A percentile compares a stretch with the other conserved stretches of the same genome.
These are phyloP conservation scores for Anas platyrhynchos DNA, from an alignment of 2,113 vertebrate genomes.

Conservation along the genomic window DNA sequence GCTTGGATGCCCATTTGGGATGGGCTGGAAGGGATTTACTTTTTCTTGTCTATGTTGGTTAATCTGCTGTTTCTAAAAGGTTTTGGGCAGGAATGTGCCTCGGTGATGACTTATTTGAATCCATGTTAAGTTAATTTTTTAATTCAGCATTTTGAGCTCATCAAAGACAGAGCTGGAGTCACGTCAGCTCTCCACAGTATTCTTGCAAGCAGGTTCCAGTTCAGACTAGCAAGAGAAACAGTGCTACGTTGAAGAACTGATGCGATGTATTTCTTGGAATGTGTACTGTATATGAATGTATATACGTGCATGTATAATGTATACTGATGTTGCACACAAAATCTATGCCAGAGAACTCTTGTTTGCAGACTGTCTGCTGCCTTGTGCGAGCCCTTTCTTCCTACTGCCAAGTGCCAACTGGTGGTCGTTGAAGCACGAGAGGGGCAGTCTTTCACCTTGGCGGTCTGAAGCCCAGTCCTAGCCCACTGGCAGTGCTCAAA, in stretches of 20 bases:
- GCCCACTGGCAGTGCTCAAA: background rate
- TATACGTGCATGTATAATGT: conserved; percentile 4
- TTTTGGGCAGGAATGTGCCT: background rate
- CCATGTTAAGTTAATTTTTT: background rate
- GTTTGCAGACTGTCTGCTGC: background rate
- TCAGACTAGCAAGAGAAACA: background rate
- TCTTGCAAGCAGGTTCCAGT: background rate
- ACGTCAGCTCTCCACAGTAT: background rate
- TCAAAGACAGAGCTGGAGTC: background rate
- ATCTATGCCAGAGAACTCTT: background rate
- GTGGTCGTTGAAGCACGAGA: background rate
- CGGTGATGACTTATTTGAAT: background rate
- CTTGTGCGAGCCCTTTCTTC: background rate
- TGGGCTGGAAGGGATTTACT: background rate
- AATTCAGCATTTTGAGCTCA: background rate
- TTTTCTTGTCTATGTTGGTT: conserved; percentile 33
- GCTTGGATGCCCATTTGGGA: no score
- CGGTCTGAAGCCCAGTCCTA: background rate
- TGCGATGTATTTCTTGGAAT: conserved; percentile 6
- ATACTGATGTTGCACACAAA: background rate
- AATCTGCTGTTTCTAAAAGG: conserved; percentile 44
- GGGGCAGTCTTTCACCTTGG: background rate
- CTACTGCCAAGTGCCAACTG: background rate
- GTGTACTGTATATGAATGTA: conserved; percentile 23
- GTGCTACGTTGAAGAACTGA: background rate